A percentile compares a stretch with the other conserved stretches of the same genome.
phyloP scores from a whole-genome alignment of 2,113 vertebrate species.

The Aspiorhynchus laticeps region DNA sequence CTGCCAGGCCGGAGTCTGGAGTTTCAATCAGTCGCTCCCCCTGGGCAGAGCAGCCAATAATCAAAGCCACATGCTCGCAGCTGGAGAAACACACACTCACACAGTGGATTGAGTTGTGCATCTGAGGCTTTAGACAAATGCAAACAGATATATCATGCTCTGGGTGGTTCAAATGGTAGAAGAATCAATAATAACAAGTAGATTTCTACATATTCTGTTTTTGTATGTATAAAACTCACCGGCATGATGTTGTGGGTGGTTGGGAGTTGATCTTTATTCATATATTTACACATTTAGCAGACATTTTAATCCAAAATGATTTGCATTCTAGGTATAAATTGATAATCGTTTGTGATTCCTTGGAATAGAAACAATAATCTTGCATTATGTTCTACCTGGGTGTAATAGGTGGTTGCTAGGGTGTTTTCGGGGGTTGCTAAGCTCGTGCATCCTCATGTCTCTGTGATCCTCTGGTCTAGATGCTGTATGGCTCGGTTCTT shows the following conservation, averaged over 20 bases:
- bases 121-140: background rate
- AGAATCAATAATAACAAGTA: background rate
- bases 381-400: background rate
- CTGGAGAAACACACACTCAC: conserved; percentile 61
- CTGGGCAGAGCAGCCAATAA: conserved; percentile 72
- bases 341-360: too few species aligned
- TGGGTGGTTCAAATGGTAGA: background rate
- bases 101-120: background rate
- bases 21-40: conserved; percentile 74
- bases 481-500: too few species aligned
- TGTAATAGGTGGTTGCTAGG: background rate
- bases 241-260: background rate
- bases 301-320: background rate
- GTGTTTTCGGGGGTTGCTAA: background rate
- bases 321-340: background rate
- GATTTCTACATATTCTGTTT: background rate
- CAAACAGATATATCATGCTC: background rate
- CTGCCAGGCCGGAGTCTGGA: conserved; percentile 71
- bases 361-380: too few species aligned
- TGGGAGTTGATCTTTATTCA: too few species aligned
- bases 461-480: too few species aligned
- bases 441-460: background rate
- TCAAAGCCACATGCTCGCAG: conserved; percentile 77
- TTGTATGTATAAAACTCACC: background rate
- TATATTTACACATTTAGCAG: too few species aligned